Conservation (phyloP, 2,888 invertebrate species). For the Nymphalis polychloros region DNA sequence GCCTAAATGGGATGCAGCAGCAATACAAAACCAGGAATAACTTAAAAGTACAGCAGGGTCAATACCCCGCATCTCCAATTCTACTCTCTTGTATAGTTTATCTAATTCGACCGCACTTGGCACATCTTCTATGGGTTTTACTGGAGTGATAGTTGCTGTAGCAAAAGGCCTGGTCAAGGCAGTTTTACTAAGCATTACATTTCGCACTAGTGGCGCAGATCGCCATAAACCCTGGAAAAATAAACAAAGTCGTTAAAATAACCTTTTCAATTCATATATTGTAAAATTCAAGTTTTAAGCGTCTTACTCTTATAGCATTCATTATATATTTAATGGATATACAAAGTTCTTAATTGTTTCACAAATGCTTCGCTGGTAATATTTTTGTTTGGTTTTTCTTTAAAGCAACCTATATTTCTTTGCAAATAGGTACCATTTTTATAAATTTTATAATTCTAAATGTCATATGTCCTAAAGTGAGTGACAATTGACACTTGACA, state of each 20-base stretch:
- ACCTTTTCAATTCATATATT: background rate
- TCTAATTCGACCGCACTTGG: conserved; percentile 79
- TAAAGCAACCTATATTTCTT: conserved; percentile 1
- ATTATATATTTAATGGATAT: conserved; percentile 29
- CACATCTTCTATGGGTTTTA: conserved; percentile 47
- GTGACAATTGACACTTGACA: too few species aligned
- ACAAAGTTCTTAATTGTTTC: background rate
- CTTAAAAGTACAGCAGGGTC: conserved; percentile 94
- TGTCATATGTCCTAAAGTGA: too few species aligned
- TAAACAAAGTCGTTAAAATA: conserved; percentile 12
- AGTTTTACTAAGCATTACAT: conserved; percentile 45
- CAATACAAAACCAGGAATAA: conserved; percentile 91
- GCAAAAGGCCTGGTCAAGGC: conserved; percentile 51
- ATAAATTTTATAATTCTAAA: background rate
- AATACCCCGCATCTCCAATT: conserved; percentile 92
- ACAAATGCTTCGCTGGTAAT: background rate
- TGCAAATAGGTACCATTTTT: background rate
- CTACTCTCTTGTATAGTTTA: conserved; percentile 90
- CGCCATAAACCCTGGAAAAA: conserved; percentile 61
- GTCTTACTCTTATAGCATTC: conserved; percentile 43
- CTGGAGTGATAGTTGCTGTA: conserved; percentile 46
- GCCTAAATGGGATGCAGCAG: conserved; percentile 90
- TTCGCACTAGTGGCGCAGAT: conserved; percentile 51
- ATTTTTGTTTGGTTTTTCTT: background rate
- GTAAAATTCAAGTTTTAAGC: background rate